Evolutionary conservation across 2,797 vertebrate genomes (phyloP), one percentile per base, ranked within the genome.

Genomic region (Pteronotus mesoamericanus): DNA sequence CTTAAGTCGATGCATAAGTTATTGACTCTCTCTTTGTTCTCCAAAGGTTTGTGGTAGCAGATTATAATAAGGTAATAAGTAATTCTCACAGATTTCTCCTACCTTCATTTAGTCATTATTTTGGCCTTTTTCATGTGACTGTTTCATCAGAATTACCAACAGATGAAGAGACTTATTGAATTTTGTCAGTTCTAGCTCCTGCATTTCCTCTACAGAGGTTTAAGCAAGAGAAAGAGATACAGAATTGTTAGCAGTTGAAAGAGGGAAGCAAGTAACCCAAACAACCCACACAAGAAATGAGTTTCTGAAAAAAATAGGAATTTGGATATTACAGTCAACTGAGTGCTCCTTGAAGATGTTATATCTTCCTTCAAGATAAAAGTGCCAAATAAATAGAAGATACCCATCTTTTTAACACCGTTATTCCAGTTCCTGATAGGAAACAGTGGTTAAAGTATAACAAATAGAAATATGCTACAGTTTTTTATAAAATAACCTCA

Each of bases 211-310:
- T 32, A 11, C 19, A 80, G 89, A 86, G 19, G 11, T 42, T 90
- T 85, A 92, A 39, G 21, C 4, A 83, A 94, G 46, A 88, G 53
- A 93, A 95, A 86, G 39, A 59, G 55, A 32, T n/a, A 90, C 64
- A 85, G 74, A 29, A 5, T 46, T 59, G 18, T 69, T 82, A 79
- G 1, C 29, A 91, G 29, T 26, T 86, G 19, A 74, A 72, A 79
- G 78, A 89, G 68, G 51, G 18, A 57, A 53, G 39, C 19, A 57
- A 69, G 61, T 3, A 34, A 10, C 14, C 15, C 44, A 37, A 84
- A 84, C 9, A 53, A 59, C 48, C 32, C 19, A 77, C 34, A 69
- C 1, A 53, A 32, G 44, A 95, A 94, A 51, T 57, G 53, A 82
- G 14, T 88, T 96, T 59, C 68, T 78, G 19, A 75, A 64, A 80